phyloP scores from a whole-genome alignment of 2,113 vertebrate species.

The Entosphenus tridentatus region DNA sequence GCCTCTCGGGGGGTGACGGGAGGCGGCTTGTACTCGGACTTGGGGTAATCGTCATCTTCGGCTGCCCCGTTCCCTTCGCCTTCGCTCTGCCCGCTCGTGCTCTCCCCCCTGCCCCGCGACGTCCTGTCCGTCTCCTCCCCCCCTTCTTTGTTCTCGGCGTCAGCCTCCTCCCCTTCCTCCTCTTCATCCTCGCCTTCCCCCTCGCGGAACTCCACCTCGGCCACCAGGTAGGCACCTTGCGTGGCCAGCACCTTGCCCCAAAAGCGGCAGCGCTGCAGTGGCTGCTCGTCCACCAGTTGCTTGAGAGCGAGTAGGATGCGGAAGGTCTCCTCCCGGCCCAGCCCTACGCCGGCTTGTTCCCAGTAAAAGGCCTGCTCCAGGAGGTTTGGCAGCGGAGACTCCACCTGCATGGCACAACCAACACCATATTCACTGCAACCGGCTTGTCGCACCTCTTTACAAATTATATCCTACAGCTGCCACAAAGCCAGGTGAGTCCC shows the following conservation, averaged over 20 bases:
- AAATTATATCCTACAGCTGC: too few relatives aligned
- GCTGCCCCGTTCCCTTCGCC: conserved; percentile 23
- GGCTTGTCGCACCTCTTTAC: too few relatives aligned
- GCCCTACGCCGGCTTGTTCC: conserved; percentile 56
- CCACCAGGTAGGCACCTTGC: conserved; percentile 50
- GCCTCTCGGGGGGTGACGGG: conserved; percentile 40
- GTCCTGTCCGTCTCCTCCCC: conserved; percentile 14
- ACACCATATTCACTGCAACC: too few relatives aligned
- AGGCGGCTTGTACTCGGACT: conserved; percentile 34
- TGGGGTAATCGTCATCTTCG: conserved; percentile 24
- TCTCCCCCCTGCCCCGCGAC: conserved; percentile 10
- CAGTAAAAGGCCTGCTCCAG: conserved; percentile 56
- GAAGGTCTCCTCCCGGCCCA: conserved; percentile 52
- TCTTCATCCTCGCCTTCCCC: conserved; percentile 42
- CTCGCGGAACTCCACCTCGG: conserved; percentile 45
- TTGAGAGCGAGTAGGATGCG: conserved; percentile 57
- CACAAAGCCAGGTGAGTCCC: too few relatives aligned
- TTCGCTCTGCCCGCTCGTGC: conserved; percentile 14
- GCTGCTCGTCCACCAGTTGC: conserved; percentile 35
- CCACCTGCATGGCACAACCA: conserved; percentile 20
- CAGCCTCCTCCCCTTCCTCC: conserved; percentile 16
- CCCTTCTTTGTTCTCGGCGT: conserved; percentile 14
- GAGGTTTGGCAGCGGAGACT: conserved; percentile 41
- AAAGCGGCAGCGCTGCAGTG: conserved; percentile 43
- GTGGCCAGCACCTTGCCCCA: conserved; percentile 80